phyloP scores from a whole-genome alignment of 2,888 invertebrate genomes.

The Diadromus collaris region DNA sequence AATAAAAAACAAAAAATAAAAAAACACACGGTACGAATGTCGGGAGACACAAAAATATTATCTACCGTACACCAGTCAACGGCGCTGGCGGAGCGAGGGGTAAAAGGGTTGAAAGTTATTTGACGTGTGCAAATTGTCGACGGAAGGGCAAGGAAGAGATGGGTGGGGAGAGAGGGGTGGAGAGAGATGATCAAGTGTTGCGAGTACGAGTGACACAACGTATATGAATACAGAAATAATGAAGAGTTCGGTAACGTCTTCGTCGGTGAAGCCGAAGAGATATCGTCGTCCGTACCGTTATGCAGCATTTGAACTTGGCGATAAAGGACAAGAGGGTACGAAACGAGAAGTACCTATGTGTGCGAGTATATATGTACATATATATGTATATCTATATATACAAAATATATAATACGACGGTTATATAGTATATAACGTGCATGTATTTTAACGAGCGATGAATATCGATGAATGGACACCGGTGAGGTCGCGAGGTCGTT shows the following conservation, averaged over 20 bases:
- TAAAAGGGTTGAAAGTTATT: constrained; percentile 12
- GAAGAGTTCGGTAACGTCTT: constrained; percentile 20
- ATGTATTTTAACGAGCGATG: constrained; percentile 62
- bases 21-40: background rate
- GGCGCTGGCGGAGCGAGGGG: background rate
- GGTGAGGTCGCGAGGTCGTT: constrained; percentile 59
- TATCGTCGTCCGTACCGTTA: constrained; percentile 52
- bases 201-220: constrained; percentile 40
- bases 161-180: background rate
- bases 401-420: constrained; percentile 12
- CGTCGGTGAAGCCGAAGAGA: constrained; percentile 1
- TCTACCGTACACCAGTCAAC: background rate
- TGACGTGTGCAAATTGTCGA: constrained; percentile 21
- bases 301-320: constrained; percentile 55
- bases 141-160: background rate
- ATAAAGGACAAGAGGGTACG: constrained; percentile 41
- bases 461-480: constrained; percentile 62
- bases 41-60: constrained; percentile 19
- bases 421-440: constrained; percentile 38
- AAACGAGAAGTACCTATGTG: constrained; percentile 14
- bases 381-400: constrained; percentile 29
- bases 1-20: constrained; percentile 11
- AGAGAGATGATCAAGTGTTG: constrained; percentile 24
- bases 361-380: constrained; percentile 1
- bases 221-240: constrained; percentile 21